Percentiles rank a stretch among this genome's conserved stretches.
These are phyloP conservation scores for Callinectes sapidus DNA, from an alignment of 2,888 invertebrate species.

Conservation along the genomic window DNA sequence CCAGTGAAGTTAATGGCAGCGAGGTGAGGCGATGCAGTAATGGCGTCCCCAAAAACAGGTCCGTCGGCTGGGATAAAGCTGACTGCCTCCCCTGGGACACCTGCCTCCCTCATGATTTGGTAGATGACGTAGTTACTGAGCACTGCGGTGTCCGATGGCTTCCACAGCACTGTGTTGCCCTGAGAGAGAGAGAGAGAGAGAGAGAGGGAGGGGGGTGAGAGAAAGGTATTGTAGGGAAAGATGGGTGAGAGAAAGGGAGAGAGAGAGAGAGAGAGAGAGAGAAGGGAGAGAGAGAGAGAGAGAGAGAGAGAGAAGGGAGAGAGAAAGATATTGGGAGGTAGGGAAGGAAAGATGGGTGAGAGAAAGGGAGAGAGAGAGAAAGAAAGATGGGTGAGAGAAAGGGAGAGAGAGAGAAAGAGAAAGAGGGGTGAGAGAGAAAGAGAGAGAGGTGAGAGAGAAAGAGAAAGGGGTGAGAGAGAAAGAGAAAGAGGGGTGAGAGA, in stretches of 20 bases:
- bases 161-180: constrained; percentile 98
- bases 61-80: constrained; percentile 98
- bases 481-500: neutral
- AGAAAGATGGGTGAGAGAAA: constrained; percentile 35
- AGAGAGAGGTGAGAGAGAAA: constrained; percentile 44
- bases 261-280: neutral
- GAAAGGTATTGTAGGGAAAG: neutral
- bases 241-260: neutral
- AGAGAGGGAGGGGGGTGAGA: neutral
- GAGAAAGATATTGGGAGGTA: too few relatives aligned
- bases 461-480: neutral
- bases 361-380: neutral
- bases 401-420: neutral
- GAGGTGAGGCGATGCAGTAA: constrained; percentile 89
- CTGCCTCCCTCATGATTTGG: constrained; percentile 95
- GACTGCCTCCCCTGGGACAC: constrained; percentile 95
- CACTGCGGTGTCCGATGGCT: constrained; percentile 97
- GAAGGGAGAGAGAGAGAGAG: constrained; percentile 39
- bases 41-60: constrained; percentile 93
- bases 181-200: constrained; percentile 74
- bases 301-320: neutral
- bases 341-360: too few relatives aligned
- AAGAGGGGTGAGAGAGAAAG: neutral
- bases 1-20: constrained; percentile 99
- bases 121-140: constrained; percentile 96